Evolutionary conservation across 2,113 vertebrate species (phyloP), one percentile per base, ranked within the genome.

Genomic region (Ophiodon elongatus): DNA sequence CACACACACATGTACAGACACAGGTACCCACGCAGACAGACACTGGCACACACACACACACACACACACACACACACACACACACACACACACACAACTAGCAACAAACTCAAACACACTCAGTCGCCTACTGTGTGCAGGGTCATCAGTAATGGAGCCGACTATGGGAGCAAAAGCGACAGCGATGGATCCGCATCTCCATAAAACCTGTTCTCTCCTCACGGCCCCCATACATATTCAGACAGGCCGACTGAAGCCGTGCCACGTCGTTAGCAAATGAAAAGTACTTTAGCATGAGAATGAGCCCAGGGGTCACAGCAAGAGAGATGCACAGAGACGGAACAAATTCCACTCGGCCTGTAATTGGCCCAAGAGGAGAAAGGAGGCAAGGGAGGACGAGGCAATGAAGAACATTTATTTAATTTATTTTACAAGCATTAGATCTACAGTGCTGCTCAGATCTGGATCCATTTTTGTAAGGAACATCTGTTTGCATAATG

Each of bases 201-300:
- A 92, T 92, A 88, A 91, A 93, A 88, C 83, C 91, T 89, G 88
- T 85, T 88, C 86, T 78, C 79, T 77, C 69, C 50, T 50, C 59
- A 10, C 81, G 57, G 67, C 68, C 56, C 4, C 82, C 76, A 92
- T 94, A 73, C 88, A 92, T 93, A 94, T 94, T 93, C 90, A 94
- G 77, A 83, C 27, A 0, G 64, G n/a, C 71, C 7, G 92, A 93
- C 89, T 93, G 93, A 93, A 91, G 92, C 83, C 47, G 66, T 91
- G 93, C 93, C 94, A 94, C 72, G 15, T 92, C 75, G 91, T 93
- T 94, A 93, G 91, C 94, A 91, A 93, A 93, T 91, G 91, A 94
- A 94, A 91, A 89, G 93, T 91, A 92, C 83, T 92, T 95, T 94
- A 92, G 89, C 93, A 95, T 94, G 88, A 92, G 88, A 94, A 94